Conservation (phyloP, 2,888 invertebrate genomes). For the Blastobasis adustella region DNA sequence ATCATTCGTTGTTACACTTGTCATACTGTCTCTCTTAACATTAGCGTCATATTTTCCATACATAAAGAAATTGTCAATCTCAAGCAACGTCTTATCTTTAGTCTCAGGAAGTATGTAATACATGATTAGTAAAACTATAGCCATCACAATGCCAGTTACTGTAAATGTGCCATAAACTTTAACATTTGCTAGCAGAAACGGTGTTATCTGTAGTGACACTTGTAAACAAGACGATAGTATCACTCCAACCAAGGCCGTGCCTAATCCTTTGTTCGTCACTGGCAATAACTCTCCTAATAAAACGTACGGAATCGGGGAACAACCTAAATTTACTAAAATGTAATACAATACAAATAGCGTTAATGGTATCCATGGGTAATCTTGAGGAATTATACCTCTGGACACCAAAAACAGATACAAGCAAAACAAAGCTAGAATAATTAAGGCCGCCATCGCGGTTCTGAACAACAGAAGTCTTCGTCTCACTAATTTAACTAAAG, state of each 20-base stretch:
- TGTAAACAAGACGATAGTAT: conserved; percentile 29
- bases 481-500: conserved; percentile 37
- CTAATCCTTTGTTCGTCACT: conserved; percentile 39
- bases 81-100: conserved; percentile 32
- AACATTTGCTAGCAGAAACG: conserved; percentile 28
- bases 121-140: conserved; percentile 18
- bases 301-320: conserved; percentile 43
- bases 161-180: conserved; percentile 29
- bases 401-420: conserved; percentile 31
- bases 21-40: background rate
- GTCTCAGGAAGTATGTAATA: conserved; percentile 34
- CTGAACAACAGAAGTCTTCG: conserved; percentile 38
- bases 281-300: conserved; percentile 51
- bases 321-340: conserved; percentile 44
- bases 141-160: conserved; percentile 19
- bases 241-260: conserved; percentile 29
- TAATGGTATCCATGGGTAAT: conserved; percentile 30
- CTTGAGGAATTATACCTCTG: conserved; percentile 22
- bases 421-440: conserved; percentile 28
- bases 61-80: conserved; percentile 34
- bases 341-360: conserved; percentile 36
- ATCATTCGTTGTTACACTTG: too few relatives aligned
- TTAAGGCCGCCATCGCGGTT: conserved; percentile 33
- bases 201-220: conserved; percentile 34
- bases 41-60: conserved; percentile 11